Evolutionary conservation across 2,113 vertebrate genomes (phyloP), one percentile per base, ranked within the genome.

Genomic region (Campylomormyrus numenius): DNA sequence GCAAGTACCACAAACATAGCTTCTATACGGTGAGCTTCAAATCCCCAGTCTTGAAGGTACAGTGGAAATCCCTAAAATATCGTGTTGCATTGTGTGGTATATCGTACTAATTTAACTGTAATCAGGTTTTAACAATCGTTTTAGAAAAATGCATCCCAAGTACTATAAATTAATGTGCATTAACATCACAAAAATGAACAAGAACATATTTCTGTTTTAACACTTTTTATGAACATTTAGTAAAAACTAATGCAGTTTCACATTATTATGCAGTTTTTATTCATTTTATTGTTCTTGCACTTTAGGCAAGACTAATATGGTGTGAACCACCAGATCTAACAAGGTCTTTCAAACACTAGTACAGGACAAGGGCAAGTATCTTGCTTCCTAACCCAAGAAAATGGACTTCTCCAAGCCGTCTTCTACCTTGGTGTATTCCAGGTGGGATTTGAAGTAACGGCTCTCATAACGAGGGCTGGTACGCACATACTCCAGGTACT

Each of bases 391-490:
- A 6, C 95, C 95, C 89, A 95, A 90, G 93, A 95, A 96, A 42
- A 95, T 90, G 0, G 95, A 96, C 88, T 96, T 96, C 93, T 96
- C 96, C 90, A 96, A 84, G 35, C 95, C 96, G 0, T 96, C 95
- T 83, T 96, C 95, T 1, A 88, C 95, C 90, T 94, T 94, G 66
- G 95, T 95, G 93, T 96, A 96, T 93, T 96, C 96, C 93, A 96
- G 94, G 92, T 96, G 94, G 58, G 96, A 93, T 84, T 91, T 94
- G 93, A 94, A 96, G 92, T 95, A 96, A 74, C 92, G 93, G 94
- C 95, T 96, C 87, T 93, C 13, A 53, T 96, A 96, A 2, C 50
- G 93, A 0, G 92, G 92, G 92, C 93, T 95, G 92, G 53, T 94
- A 2, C 95, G 94, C 2, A 96, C 66, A 39, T 95, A 95, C 62